These are phyloP conservation scores for Glaucomys volans DNA, from an alignment of 2,113 vertebrate species.

Conservation along the genomic window DNA sequence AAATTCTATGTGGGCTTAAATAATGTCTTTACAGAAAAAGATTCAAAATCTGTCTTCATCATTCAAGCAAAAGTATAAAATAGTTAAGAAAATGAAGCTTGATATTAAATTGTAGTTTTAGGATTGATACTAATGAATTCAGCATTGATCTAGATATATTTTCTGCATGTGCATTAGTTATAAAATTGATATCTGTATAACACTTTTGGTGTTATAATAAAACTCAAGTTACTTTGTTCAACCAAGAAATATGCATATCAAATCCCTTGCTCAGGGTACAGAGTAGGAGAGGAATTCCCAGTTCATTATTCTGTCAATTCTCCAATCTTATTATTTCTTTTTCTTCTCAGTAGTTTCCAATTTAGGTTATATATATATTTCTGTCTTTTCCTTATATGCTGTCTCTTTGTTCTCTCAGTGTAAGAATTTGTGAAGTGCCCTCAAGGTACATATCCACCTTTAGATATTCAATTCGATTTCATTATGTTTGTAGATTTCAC, in stretches of 20 bases:
- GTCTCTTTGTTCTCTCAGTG: constrained; percentile 73
- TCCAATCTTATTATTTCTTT: constrained; percentile 53
- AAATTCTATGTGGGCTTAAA: neutral
- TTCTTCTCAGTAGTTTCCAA: constrained; percentile 72
- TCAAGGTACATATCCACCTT: constrained; percentile 80
- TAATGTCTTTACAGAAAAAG: neutral
- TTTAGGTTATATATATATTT: constrained; percentile 69
- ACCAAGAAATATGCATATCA: constrained; percentile 13
- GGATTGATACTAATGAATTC: constrained; percentile 21
- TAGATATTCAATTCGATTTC: constrained; percentile 81
- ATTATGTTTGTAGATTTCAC: constrained; percentile 84
- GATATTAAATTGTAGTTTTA: neutral
- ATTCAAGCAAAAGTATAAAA: constrained; percentile 39
- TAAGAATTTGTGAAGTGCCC: constrained; percentile 79
- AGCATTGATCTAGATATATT: neutral
- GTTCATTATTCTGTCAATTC: neutral
- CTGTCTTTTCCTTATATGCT: constrained; percentile 69
- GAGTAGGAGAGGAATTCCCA: constrained; percentile 34
- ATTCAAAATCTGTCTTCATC: neutral
- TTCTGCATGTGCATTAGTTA: neutral
- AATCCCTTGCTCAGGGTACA: constrained; percentile 27
- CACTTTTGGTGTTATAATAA: constrained; percentile 52
- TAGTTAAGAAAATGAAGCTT: constrained; percentile 17
- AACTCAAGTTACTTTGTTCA: neutral
- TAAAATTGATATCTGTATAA: neutral